phyloP scores from a whole-genome alignment of 2,113 vertebrate genomes.

The Rissa tridactyla region DNA sequence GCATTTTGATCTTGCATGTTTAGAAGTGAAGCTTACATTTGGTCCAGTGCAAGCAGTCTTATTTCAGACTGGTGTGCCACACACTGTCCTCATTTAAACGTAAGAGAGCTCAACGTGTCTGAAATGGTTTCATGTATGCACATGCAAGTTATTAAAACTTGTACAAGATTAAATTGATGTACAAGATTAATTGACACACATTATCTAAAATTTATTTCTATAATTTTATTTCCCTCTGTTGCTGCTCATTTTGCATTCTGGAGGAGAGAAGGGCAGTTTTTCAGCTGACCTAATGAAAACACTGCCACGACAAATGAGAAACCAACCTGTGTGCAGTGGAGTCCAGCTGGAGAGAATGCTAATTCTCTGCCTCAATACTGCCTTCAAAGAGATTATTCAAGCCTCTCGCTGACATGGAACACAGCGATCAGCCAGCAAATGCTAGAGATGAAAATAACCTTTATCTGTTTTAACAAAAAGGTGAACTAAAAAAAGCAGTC shows the following conservation, averaged over 20 bases:
- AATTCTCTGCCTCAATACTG: slow-evolving; percentile 67
- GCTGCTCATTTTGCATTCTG: slow-evolving; percentile 44
- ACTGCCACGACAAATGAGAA: slow-evolving; percentile 47
- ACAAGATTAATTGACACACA: background rate
- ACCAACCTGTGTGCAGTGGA: slow-evolving; percentile 60
- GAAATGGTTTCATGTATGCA: background rate
- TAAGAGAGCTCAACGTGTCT: background rate
- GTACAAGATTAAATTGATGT: background rate
- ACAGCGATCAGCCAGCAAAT: slow-evolving; percentile 71
- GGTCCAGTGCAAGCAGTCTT: background rate
- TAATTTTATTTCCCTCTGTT: background rate
- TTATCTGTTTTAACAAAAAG: slow-evolving; percentile 65
- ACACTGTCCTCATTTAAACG: background rate
- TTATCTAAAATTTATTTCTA: background rate
- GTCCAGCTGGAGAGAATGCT: slow-evolving; percentile 65
- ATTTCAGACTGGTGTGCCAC: background rate
- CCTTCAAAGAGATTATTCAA: slow-evolving; percentile 74
- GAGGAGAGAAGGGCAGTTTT: slow-evolving; percentile 46
- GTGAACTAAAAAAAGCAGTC: slow-evolving; percentile 58
- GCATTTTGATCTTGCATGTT: background rate
- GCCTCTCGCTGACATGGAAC: slow-evolving; percentile 70
- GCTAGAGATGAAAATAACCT: slow-evolving; percentile 72
- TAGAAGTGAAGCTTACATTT: background rate
- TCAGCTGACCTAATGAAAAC: slow-evolving; percentile 49
- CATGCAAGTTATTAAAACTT: background rate